Conservation (phyloP, 2,888 invertebrate genomes). For the Zygogramma bicolorata region DNA sequence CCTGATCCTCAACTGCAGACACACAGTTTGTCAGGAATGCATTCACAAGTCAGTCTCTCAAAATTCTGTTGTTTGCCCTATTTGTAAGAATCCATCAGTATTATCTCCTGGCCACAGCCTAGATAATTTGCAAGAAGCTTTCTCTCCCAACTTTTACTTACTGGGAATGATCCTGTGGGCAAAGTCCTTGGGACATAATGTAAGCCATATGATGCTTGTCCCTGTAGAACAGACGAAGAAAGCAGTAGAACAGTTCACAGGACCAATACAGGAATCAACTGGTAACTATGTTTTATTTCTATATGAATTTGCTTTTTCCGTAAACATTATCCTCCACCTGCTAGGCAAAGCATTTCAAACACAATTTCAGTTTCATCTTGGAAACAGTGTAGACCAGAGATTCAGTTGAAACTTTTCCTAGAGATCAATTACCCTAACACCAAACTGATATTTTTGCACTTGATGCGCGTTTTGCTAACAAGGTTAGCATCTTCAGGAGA, state of each 20-base stretch:
- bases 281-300: not conserved
- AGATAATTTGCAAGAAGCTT: slow-evolving; percentile 52
- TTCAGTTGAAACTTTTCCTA: too few species aligned
- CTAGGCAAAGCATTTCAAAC: too few species aligned
- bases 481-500: too few species aligned
- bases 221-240: slow-evolving; percentile 15
- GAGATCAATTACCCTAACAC: too few species aligned
- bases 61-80: slow-evolving; percentile 65
- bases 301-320: not conserved
- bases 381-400: too few species aligned
- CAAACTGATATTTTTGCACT: too few species aligned
- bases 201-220: slow-evolving; percentile 22
- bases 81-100: slow-evolving; percentile 66
- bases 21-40: slow-evolving; percentile 77
- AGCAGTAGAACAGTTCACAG: not conserved
- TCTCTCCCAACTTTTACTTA: slow-evolving; percentile 64
- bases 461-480: too few species aligned
- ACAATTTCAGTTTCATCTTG: too few species aligned
- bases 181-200: slow-evolving; percentile 27
- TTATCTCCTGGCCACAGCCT: slow-evolving; percentile 45
- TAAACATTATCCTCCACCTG: too few species aligned
- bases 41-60: slow-evolving; percentile 62
- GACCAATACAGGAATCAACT: not conserved
- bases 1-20: slow-evolving; percentile 75
- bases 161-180: slow-evolving; percentile 55